A percentile compares a stretch with the other conserved stretches of the same genome.
Conservation (phyloP, 2,888 invertebrate species). For the Colletes collaris region DNA sequence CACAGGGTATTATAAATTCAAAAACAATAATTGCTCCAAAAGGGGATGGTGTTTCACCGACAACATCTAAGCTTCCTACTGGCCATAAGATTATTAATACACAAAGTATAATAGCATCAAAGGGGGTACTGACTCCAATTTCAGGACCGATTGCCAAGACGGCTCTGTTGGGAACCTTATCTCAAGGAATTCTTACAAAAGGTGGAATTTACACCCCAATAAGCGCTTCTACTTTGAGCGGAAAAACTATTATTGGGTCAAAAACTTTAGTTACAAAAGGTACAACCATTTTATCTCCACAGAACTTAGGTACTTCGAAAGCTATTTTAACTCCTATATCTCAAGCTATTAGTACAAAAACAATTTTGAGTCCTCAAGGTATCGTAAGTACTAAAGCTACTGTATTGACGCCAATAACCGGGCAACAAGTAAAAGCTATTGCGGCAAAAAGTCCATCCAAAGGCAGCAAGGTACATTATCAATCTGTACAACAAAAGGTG, state of each 20-base stretch:
- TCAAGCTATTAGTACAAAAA: conserved; percentile 71
- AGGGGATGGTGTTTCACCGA: conserved; percentile 79
- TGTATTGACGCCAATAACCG: conserved; percentile 80
- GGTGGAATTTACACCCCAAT: conserved; percentile 75
- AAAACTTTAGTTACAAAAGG: conserved; percentile 75
- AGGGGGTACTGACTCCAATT: conserved; percentile 83
- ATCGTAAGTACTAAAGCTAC: conserved; percentile 75
- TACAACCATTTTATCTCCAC: conserved; percentile 72
- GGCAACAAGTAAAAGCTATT: conserved; percentile 80
- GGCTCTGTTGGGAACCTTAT: conserved; percentile 68
- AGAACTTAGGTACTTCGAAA: conserved; percentile 70
- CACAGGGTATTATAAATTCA: conserved; percentile 66
- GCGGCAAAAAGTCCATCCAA: conserved; percentile 76
- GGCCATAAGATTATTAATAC: conserved; percentile 79
- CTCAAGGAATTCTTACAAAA: conserved; percentile 75
- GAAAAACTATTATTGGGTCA: conserved; percentile 74
- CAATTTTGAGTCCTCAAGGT: conserved; percentile 72
- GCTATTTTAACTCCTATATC: conserved; percentile 74
- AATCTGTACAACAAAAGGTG: conserved; percentile 75
- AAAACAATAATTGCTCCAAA: conserved; percentile 75
- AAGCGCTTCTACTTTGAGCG: conserved; percentile 69
- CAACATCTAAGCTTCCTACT: conserved; percentile 82
- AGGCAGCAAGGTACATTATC: conserved; percentile 75
- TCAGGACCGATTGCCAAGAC: conserved; percentile 72
- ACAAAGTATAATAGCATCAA: conserved; percentile 78